Conservation (phyloP, 1,140 invertebrate species). For the Lasioglossum albipes region DNA sequence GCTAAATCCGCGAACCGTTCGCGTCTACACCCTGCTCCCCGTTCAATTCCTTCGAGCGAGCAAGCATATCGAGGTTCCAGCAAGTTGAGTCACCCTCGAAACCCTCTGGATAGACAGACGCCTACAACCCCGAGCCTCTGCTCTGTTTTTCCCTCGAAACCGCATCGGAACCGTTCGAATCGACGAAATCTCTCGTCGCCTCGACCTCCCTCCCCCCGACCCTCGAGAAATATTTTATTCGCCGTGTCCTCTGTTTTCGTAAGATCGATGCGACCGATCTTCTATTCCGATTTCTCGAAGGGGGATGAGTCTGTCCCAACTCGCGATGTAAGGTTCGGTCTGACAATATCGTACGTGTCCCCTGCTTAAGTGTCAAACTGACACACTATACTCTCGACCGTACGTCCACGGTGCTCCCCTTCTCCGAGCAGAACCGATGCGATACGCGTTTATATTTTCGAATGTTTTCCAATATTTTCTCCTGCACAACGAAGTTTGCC, state of each 20-base stretch:
- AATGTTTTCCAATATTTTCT: background rate
- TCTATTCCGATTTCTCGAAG: background rate
- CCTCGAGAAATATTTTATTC: background rate
- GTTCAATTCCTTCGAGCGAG: background rate
- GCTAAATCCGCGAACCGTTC: background rate
- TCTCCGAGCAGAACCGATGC: background rate
- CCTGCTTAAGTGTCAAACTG: background rate
- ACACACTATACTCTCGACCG: background rate
- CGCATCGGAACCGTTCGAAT: background rate
- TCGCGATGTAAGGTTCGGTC: background rate
- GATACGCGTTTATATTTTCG: background rate
- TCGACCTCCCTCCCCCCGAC: too few relatives aligned
- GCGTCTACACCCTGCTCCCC: background rate
- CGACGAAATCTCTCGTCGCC: background rate
- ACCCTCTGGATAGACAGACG: constrained; percentile 36
- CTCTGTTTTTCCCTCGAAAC: constrained; percentile 3
- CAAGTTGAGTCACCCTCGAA: constrained; percentile 20
- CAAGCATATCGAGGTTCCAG: background rate
- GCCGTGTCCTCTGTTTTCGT: background rate
- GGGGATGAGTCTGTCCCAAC: background rate
- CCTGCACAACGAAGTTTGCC: too few relatives aligned
- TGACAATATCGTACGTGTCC: background rate
- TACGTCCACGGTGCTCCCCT: background rate
- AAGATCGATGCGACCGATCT: background rate
- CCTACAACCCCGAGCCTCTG: constrained; percentile 4